These are phyloP conservation scores for Cercocebus atys DNA, from an alignment of 2,113 vertebrate species.

Conservation along the genomic window DNA sequence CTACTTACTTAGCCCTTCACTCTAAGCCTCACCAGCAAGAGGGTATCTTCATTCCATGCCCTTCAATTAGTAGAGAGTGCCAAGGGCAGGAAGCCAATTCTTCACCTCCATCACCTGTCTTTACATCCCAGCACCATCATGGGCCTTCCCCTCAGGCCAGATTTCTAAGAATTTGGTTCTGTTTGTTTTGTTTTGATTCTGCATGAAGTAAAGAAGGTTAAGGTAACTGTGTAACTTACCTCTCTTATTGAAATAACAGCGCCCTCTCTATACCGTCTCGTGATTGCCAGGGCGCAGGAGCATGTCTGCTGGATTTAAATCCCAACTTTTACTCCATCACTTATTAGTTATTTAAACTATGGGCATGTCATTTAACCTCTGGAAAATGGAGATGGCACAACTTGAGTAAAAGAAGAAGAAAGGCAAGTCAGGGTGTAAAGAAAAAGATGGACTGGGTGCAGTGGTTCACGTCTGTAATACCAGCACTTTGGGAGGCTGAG, in stretches of 20 bases:
- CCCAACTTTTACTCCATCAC: background rate
- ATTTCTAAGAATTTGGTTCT: background rate
- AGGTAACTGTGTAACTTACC: background rate
- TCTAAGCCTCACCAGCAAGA: background rate
- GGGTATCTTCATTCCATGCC: background rate
- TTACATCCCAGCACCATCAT: background rate
- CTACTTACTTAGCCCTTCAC: background rate
- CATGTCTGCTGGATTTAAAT: background rate
- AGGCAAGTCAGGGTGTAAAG: background rate
- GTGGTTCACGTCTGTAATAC: too few species aligned
- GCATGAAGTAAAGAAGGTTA: background rate
- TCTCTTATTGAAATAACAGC: background rate
- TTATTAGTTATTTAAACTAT: background rate
- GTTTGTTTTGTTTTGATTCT: background rate
- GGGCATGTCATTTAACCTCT: background rate
- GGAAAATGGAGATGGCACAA: background rate
- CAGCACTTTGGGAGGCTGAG: too few species aligned
- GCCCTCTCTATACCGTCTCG: accelerated
- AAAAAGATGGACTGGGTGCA: background rate
- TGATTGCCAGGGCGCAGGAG: background rate
- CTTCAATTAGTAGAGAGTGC: background rate
- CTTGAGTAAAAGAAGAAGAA: background rate
- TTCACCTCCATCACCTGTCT: background rate
- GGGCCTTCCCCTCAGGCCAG: background rate
- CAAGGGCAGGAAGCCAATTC: background rate